Evolutionary conservation across 2,888 invertebrate genomes (phyloP).

Genomic region (Parasteatoda lunata): DNA sequence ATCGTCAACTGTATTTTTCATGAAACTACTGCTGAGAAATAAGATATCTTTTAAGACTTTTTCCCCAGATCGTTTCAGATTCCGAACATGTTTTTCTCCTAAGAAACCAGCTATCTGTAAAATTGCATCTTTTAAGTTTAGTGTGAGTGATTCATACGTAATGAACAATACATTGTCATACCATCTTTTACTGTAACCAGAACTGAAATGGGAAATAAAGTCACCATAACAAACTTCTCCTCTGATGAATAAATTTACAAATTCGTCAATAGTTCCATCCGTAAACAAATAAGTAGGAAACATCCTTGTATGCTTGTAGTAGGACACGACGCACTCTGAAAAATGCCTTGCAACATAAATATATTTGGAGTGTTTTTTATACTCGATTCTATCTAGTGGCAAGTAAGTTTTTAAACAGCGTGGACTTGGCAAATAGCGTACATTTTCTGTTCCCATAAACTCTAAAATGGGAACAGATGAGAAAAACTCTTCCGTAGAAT

Average conservation of each 20-base stretch:
- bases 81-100: constrained; percentile 8
- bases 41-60: constrained; percentile 8
- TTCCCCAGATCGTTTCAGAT: not conserved
- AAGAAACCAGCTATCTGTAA: constrained; percentile 69
- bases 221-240: constrained; percentile 72
- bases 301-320: constrained; percentile 73
- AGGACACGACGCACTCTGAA: constrained; percentile 75
- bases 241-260: constrained; percentile 73
- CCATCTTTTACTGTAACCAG: constrained; percentile 56
- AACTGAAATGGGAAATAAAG: constrained; percentile 51
- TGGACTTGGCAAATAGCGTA: not conserved
- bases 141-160: constrained; percentile 75
- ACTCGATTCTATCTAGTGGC: constrained; percentile 66
- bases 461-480: not conserved
- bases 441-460: not conserved
- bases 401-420: constrained; percentile 71
- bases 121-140: constrained; percentile 63
- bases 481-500: not conserved
- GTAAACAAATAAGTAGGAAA: constrained; percentile 17
- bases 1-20: constrained; percentile 1
- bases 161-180: constrained; percentile 73
- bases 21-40: constrained; percentile 20
- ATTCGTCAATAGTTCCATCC: constrained; percentile 72
- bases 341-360: constrained; percentile 76
- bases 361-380: constrained; percentile 51